Conservation (phyloP, 1,140 invertebrate genomes). For the Caenorhabditis latens region DNA sequence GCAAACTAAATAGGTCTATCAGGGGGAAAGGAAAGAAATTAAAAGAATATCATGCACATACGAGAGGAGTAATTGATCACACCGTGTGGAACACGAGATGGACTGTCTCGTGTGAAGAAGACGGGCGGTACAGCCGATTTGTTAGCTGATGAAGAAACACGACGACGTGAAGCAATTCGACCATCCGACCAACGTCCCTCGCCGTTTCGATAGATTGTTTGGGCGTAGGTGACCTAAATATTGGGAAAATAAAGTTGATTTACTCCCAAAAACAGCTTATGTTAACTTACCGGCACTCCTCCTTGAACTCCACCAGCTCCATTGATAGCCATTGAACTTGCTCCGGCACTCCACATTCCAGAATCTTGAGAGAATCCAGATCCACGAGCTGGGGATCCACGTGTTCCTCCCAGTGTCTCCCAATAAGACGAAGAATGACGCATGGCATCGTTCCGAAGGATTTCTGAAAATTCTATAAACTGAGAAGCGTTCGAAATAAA, state of each 20-base stretch:
- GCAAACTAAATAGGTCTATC: neutral
- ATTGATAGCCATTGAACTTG: constrained; percentile 16
- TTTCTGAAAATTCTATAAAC: neutral
- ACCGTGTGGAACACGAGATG: constrained; percentile 37
- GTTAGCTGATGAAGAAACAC: constrained; percentile 9
- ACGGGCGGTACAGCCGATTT: constrained; percentile 1
- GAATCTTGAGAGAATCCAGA: constrained; percentile 54
- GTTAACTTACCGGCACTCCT: neutral
- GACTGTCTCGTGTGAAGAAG: constrained; percentile 54
- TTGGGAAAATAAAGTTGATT: neutral
- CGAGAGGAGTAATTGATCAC: constrained; percentile 27
- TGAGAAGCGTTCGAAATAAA: too few relatives aligned
- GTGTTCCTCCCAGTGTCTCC: neutral
- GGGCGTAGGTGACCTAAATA: constrained; percentile 17
- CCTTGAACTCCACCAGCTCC: constrained; percentile 5
- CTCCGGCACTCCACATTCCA: constrained; percentile 47
- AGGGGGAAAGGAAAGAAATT: neutral
- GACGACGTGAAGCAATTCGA: constrained; percentile 56
- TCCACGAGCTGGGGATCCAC: constrained; percentile 41
- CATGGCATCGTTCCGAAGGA: neutral
- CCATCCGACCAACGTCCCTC: constrained; percentile 67
- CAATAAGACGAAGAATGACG: constrained; percentile 32
- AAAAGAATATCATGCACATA: constrained; percentile 27
- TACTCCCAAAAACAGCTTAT: neutral
- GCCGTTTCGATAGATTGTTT: constrained; percentile 63